phyloP scores from a whole-genome alignment of 2,113 vertebrate species.

The Oreochromis spilurus region DNA sequence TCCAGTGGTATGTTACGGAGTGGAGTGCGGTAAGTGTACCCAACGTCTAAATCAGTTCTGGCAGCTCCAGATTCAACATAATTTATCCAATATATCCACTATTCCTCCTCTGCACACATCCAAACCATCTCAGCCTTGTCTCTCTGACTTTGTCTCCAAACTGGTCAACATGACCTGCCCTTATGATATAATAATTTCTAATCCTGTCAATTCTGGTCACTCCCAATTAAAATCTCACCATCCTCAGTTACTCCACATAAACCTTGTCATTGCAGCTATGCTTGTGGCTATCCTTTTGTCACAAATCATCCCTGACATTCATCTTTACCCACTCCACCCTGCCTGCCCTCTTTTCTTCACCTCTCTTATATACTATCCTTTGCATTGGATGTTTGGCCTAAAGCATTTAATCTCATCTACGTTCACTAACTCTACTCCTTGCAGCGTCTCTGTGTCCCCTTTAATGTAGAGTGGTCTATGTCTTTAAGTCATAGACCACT shows the following conservation, averaged over 20 bases:
- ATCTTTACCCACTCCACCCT: neutral
- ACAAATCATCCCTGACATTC: neutral
- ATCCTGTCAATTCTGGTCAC: neutral
- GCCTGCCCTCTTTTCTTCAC: neutral
- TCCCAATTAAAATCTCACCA: neutral
- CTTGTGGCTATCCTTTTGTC: neutral
- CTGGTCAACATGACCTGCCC: neutral
- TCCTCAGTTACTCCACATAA: neutral
- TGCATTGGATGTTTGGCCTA: neutral
- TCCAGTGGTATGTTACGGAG: slow-evolving; percentile 76
- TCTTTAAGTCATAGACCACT: neutral
- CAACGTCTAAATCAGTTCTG: neutral
- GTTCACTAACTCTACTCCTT: neutral
- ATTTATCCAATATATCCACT: neutral
- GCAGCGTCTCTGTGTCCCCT: neutral
- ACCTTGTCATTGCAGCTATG: neutral
- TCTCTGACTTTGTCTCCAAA: neutral
- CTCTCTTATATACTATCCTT: neutral
- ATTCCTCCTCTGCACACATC: neutral
- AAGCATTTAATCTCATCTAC: neutral
- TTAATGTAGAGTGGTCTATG: neutral
- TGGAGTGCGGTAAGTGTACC: slow-evolving; percentile 75
- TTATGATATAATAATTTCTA: neutral
- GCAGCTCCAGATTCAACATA: neutral
- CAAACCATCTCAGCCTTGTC: neutral